Conservation (phyloP, 2,888 invertebrate genomes). For the Tholera decimalis region DNA sequence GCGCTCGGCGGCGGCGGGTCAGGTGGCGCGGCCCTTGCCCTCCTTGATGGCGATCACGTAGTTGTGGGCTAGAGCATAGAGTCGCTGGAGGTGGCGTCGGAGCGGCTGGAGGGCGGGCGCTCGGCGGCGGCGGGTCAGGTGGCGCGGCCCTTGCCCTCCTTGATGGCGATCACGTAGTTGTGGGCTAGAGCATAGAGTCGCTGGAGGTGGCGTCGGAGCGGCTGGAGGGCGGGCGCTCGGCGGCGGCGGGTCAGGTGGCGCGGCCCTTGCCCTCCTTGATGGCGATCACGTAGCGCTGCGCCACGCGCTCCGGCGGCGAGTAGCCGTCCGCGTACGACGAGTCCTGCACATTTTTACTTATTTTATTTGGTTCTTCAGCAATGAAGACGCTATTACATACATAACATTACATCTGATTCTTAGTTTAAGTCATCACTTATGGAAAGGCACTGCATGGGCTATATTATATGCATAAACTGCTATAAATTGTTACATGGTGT, state of each 20-base stretch:
- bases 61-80: no score
- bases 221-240: slow-evolving; percentile 75
- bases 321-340: slow-evolving; percentile 97
- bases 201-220: slow-evolving; percentile 52
- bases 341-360: slow-evolving; percentile 92
- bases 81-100: no score
- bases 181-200: slow-evolving; percentile 35
- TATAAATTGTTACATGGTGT: no score
- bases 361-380: neutral
- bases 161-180: neutral
- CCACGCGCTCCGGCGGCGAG: slow-evolving; percentile 98
- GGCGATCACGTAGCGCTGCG: slow-evolving; percentile 98
- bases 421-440: no score
- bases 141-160: neutral
- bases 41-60: no score
- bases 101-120: no score
- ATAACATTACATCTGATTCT: no score
- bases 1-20: no score
- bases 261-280: slow-evolving; percentile 93
- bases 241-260: slow-evolving; percentile 84
- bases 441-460: no score
- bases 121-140: no score
- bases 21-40: no score
- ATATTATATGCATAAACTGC: no score
- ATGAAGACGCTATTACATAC: neutral